Evolutionary conservation across 2,888 invertebrate genomes (phyloP).

Genomic region (Syrista parreyssii): DNA sequence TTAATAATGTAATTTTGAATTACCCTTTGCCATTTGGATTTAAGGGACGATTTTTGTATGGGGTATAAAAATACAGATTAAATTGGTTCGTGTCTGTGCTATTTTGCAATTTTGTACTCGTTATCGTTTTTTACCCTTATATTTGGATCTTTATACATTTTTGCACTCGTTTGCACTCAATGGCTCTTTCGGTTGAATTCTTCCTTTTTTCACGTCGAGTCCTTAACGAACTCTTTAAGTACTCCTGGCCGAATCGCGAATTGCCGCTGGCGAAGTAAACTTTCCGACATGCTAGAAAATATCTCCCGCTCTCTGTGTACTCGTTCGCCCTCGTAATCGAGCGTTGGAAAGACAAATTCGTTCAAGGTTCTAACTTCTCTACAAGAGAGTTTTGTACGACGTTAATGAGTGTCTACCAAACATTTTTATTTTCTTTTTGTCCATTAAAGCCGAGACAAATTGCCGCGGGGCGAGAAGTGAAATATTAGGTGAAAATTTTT

Average conservation of each 20-base stretch:
- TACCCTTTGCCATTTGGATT: too few relatives aligned
- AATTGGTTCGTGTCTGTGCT: neutral
- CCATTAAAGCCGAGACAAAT: neutral
- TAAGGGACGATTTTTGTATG: too few relatives aligned
- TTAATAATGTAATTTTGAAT: too few relatives aligned
- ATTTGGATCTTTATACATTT: neutral
- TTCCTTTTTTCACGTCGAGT: neutral
- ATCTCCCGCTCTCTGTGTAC: neutral
- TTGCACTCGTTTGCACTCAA: neutral
- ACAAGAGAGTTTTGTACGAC: neutral
- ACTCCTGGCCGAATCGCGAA: neutral
- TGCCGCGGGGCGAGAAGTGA: neutral
- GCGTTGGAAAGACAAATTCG: neutral
- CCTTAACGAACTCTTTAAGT: neutral
- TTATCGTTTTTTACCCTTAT: neutral
- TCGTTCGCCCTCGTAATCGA: neutral
- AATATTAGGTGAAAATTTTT: neutral
- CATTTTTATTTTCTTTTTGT: neutral
- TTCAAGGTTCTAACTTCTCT: neutral
- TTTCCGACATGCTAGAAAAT: neutral
- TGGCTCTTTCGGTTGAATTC: neutral
- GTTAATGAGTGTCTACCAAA: neutral
- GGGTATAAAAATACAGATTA: too few relatives aligned
- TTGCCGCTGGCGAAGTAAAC: neutral
- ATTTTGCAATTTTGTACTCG: neutral